These are phyloP conservation scores for Macrobrachium rosenbergii DNA, from an alignment of 1,140 invertebrate genomes.

Conservation along the genomic window DNA sequence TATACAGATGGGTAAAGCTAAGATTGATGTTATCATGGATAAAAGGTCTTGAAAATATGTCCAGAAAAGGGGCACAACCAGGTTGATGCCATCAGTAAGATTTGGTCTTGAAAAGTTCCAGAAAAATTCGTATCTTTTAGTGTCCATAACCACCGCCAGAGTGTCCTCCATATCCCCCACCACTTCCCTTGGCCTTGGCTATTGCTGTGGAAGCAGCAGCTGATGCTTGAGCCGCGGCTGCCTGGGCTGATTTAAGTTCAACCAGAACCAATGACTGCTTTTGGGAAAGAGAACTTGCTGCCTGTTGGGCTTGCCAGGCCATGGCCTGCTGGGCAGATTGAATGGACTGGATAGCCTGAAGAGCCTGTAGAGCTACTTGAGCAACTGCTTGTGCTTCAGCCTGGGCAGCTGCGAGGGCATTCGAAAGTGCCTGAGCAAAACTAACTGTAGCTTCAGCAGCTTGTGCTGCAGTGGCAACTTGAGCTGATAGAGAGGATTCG, in stretches of 20 bases:
- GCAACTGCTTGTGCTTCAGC: background rate
- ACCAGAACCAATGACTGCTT: constrained; percentile 9
- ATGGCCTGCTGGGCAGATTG: constrained; percentile 4
- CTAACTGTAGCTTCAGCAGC: background rate
- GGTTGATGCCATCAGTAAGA: no score
- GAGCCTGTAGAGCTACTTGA: background rate
- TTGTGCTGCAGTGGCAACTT: no score
- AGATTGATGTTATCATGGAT: no score
- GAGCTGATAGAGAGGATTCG: no score
- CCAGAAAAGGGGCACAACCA: no score
- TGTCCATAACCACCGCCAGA: background rate
- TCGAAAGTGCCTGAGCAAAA: background rate
- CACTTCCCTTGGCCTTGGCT: constrained; percentile 14
- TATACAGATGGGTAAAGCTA: no score
- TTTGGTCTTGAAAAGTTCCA: no score
- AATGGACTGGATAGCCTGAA: constrained; percentile 3
- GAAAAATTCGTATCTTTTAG: no score
- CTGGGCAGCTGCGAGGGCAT: background rate
- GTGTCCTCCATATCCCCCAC: background rate
- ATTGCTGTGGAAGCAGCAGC: background rate
- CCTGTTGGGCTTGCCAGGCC: constrained; percentile 29
- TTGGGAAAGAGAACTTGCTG: constrained; percentile 7
- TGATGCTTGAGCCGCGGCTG: constrained; percentile 13
- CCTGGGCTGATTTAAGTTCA: constrained; percentile 15
- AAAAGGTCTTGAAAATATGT: no score